phyloP scores from a whole-genome alignment of 2,888 invertebrate species.

The Dolichopus griseipennis region DNA sequence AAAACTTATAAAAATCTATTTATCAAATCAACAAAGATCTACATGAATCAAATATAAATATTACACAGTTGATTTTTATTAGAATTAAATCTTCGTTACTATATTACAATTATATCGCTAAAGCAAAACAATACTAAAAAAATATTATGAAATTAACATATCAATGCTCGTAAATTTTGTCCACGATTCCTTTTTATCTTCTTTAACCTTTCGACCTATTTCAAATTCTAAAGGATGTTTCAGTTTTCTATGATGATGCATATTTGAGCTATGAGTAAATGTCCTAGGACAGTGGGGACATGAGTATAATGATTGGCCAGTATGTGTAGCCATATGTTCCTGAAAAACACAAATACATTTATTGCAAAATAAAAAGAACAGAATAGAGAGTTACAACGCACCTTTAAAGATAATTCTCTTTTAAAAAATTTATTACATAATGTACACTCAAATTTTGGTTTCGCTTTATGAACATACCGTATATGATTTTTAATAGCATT shows the following conservation, averaged over 20 bases:
- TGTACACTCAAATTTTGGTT: slow-evolving; percentile 35
- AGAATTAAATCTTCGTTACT: too few relatives aligned
- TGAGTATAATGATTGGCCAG: slow-evolving; percentile 40
- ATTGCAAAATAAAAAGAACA: background rate
- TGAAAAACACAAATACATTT: slow-evolving; percentile 18
- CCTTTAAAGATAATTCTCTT: slow-evolving; percentile 36
- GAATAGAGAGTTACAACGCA: slow-evolving; percentile 13
- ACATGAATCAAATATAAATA: too few relatives aligned
- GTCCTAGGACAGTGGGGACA: slow-evolving; percentile 41
- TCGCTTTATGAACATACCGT: slow-evolving; percentile 35
- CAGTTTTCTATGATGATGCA: slow-evolving; percentile 41
- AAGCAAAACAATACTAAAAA: too few relatives aligned
- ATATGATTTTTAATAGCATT: slow-evolving; percentile 39
- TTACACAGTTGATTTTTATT: too few relatives aligned
- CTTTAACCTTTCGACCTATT: slow-evolving; percentile 24
- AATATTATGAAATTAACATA: too few relatives aligned
- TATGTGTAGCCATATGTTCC: slow-evolving; percentile 44
- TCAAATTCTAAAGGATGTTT: slow-evolving; percentile 39
- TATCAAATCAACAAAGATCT: too few relatives aligned
- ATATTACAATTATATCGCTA: too few relatives aligned
- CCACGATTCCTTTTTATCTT: slow-evolving; percentile 20
- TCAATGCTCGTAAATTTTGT: background rate
- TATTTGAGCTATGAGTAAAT: slow-evolving; percentile 42
- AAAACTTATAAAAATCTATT: too few relatives aligned
- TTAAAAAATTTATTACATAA: slow-evolving; percentile 40